Evolutionary conservation across 2,113 vertebrate genomes (phyloP).

Genomic region (Serinus canaria): DNA sequence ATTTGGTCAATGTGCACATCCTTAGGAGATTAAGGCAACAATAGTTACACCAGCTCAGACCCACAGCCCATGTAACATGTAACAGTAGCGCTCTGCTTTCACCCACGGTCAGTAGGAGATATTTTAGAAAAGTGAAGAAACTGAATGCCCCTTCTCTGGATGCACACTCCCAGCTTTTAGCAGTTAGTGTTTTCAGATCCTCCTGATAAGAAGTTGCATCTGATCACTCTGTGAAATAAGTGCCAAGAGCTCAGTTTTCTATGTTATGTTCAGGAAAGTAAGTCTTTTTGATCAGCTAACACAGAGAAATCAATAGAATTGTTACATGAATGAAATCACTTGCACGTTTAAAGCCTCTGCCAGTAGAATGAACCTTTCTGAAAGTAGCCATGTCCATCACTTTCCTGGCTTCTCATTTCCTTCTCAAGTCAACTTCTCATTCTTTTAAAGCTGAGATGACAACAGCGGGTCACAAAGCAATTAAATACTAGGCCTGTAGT

Average conservation of each 20-base stretch:
- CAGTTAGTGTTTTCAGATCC: not conserved
- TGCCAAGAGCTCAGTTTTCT: not conserved
- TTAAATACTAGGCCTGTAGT: not conserved
- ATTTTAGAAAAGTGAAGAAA: not conserved
- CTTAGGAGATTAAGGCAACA: not conserved
- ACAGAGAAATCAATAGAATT: not conserved
- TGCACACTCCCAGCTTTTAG: not conserved
- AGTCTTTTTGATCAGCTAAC: not conserved
- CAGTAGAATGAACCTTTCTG: not conserved
- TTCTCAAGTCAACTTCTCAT: not conserved
- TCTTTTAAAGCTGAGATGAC: not conserved
- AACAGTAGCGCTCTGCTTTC: not conserved
- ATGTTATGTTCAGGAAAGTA: not conserved
- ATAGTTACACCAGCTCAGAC: not conserved
- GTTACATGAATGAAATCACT: not conserved
- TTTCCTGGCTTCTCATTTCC: not conserved
- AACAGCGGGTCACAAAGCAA: not conserved
- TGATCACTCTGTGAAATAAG: not conserved
- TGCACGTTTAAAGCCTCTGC: not conserved
- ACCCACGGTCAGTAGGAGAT: fast-evolving
- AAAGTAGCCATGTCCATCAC: not conserved
- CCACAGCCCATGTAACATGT: not conserved
- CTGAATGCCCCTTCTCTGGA: not conserved
- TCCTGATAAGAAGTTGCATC: not conserved
- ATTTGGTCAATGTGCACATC: not conserved